Evolutionary conservation across 2,113 vertebrate genomes (phyloP).

Genomic region (Lasiurus borealis): DNA sequence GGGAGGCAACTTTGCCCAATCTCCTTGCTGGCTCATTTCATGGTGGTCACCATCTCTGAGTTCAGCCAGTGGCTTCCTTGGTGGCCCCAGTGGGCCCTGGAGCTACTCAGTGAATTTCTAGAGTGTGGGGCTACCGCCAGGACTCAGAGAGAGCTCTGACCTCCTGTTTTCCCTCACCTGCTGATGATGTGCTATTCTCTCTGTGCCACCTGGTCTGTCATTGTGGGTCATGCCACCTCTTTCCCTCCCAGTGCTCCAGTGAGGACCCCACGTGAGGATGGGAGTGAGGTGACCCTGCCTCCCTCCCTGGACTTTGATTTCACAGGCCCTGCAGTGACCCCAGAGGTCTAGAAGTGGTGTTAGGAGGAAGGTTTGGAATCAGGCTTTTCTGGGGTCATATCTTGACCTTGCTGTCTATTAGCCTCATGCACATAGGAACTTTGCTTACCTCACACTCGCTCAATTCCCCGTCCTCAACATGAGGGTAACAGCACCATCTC

Average conservation of each 20-base stretch:
- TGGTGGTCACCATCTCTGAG: background rate
- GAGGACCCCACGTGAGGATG: background rate
- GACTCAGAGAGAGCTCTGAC: background rate
- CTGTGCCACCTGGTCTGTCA: background rate
- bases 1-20: background rate
- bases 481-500: background rate
- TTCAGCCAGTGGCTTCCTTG: background rate
- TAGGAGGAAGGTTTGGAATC: background rate
- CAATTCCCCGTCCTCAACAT: background rate
- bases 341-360: background rate
- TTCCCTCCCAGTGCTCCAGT: background rate
- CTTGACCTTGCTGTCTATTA: background rate
- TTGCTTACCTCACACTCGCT: background rate
- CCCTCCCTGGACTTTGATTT: background rate
- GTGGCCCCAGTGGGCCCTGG: background rate
- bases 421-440: too few relatives aligned
- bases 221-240: background rate
- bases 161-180: background rate
- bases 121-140: background rate
- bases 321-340: background rate
- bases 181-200: background rate
- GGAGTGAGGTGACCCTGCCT: background rate
- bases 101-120: background rate
- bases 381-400: background rate
- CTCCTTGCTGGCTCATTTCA: background rate